A percentile compares a stretch with the other conserved stretches of the same genome.
Conservation (phyloP, 2,888 invertebrate genomes). For the Drosophila colorata region DNA sequence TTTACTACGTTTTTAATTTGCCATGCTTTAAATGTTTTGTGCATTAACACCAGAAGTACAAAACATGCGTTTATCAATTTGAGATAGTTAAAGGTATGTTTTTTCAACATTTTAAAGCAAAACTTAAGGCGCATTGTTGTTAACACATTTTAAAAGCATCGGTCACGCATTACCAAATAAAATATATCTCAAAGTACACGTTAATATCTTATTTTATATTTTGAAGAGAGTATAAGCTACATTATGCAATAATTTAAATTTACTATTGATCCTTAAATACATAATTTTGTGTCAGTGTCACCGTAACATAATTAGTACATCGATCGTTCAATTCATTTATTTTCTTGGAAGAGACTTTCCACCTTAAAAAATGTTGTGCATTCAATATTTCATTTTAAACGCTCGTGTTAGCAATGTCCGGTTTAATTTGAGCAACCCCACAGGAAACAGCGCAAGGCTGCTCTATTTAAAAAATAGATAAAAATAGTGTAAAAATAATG, state of each 20-base stretch:
- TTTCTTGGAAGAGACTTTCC: slow-evolving; percentile 14
- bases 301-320: slow-evolving; percentile 40
- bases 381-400: neutral
- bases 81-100: slow-evolving; percentile 67
- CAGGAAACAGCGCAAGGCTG: neutral
- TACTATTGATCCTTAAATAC: slow-evolving; percentile 32
- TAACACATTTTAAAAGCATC: slow-evolving; percentile 68
- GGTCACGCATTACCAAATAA: slow-evolving; percentile 78
- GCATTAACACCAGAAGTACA: slow-evolving; percentile 64
- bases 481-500: too few species aligned
- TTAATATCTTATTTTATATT: slow-evolving; percentile 38
- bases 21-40: slow-evolving; percentile 70
- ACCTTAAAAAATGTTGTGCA: neutral
- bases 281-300: slow-evolving; percentile 54
- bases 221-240: slow-evolving; percentile 40
- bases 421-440: neutral
- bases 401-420: neutral
- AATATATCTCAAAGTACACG: slow-evolving; percentile 54
- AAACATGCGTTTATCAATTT: slow-evolving; percentile 63
- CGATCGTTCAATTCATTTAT: slow-evolving; percentile 1
- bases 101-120: slow-evolving; percentile 55
- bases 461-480: too few species aligned
- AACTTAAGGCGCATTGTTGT: slow-evolving; percentile 69
- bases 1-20: slow-evolving; percentile 57
- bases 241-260: slow-evolving; percentile 48